These are phyloP conservation scores for Phalacrocorax brasilianus DNA, from an alignment of 2,113 vertebrate species.

Conservation along the genomic window DNA sequence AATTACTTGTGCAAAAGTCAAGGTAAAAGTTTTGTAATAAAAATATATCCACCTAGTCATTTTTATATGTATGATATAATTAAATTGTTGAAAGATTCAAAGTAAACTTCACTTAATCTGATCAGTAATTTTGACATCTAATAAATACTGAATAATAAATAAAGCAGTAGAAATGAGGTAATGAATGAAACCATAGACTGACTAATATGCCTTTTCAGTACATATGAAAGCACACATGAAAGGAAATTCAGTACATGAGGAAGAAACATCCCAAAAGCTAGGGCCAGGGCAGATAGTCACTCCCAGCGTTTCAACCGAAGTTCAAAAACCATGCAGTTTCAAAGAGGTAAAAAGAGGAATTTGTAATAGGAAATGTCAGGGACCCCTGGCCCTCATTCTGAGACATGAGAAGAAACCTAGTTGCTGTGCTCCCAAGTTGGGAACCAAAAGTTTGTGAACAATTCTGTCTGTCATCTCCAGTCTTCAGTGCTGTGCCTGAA, in stretches of 20 bases:
- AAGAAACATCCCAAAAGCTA: background rate
- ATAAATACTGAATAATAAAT: background rate
- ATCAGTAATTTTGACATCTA: background rate
- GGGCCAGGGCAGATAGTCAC: background rate
- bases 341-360: background rate
- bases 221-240: background rate
- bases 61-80: background rate
- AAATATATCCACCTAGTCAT: background rate
- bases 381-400: background rate
- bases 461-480: background rate
- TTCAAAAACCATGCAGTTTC: background rate
- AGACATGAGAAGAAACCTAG: background rate
- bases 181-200: background rate
- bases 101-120: background rate
- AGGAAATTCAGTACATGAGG: background rate
- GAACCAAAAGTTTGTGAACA: background rate
- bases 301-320: background rate
- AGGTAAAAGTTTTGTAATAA: background rate
- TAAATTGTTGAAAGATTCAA: background rate
- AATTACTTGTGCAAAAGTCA: background rate
- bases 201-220: background rate
- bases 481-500: background rate
- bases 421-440: background rate
- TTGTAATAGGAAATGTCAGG: background rate
- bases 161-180: background rate